Evolutionary conservation across 2,888 invertebrate species (phyloP).

Genomic region (Saturnia pavonia): DNA sequence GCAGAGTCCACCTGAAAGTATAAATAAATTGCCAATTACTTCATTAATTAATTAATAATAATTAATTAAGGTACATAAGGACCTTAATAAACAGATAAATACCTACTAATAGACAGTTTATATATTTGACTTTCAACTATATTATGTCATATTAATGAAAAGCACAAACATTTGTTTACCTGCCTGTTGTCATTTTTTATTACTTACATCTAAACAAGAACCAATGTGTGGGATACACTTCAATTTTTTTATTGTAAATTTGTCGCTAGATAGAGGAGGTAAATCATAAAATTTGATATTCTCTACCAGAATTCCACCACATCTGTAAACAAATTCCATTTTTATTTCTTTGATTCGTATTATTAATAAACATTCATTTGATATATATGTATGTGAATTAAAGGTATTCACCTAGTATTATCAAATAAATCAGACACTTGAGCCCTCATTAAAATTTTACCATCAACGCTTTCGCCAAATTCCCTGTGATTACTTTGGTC

Average conservation of each 20-base stretch:
- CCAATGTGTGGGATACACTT: constrained; percentile 43
- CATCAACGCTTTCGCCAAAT: constrained; percentile 20
- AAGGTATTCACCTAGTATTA: constrained; percentile 39
- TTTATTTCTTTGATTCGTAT: not conserved
- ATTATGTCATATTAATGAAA: not conserved
- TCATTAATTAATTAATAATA: no score
- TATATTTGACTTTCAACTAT: not conserved
- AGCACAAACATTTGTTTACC: not conserved
- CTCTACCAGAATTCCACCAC: constrained; percentile 29
- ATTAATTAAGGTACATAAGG: no score
- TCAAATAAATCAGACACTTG: constrained; percentile 34
- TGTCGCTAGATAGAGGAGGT: constrained; percentile 5
- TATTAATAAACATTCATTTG: constrained; percentile 4
- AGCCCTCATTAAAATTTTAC: constrained; percentile 34
- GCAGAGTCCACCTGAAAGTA: constrained; percentile 18
- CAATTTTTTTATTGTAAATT: constrained; percentile 28
- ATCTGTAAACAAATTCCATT: constrained; percentile 26
- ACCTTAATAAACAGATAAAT: not conserved
- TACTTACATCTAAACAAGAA: constrained; percentile 40
- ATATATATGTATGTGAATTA: not conserved
- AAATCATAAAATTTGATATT: constrained; percentile 23
- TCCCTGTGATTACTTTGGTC: constrained; percentile 41
- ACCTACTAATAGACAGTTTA: not conserved
- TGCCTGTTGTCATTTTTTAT: not conserved
- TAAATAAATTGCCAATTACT: not conserved